A percentile compares a stretch with the other conserved stretches of the same genome.
Conservation (phyloP, 2,888 invertebrate species). For the Ganaspis brasiliensis region DNA sequence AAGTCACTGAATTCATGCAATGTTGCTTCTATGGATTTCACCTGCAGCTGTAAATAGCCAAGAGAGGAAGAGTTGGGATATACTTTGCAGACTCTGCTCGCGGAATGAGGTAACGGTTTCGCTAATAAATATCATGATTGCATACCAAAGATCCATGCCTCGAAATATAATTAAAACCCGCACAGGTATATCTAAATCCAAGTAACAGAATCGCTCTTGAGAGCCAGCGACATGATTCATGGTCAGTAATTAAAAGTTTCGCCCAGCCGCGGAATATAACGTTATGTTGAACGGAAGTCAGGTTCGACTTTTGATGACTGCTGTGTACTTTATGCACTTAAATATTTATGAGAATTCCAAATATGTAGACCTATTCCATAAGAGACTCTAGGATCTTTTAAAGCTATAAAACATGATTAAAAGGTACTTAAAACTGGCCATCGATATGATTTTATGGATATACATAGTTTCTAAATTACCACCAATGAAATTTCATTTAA, state of each 20-base stretch:
- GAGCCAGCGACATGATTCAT: slow-evolving; percentile 37
- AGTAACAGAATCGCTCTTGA: slow-evolving; percentile 34
- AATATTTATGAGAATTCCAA: slow-evolving; percentile 39
- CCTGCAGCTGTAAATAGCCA: slow-evolving; percentile 26
- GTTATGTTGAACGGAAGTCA: slow-evolving; percentile 38
- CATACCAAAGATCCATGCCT: slow-evolving; percentile 39
- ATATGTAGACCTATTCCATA: slow-evolving; percentile 25
- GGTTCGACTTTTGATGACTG: slow-evolving; percentile 27
- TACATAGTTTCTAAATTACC: slow-evolving; percentile 23
- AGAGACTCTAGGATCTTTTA: not conserved
- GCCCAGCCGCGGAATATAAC: slow-evolving; percentile 32
- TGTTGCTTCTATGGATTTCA: slow-evolving; percentile 16
- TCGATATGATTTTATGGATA: slow-evolving; percentile 17
- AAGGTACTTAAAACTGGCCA: slow-evolving; percentile 23
- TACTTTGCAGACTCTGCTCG: slow-evolving; percentile 7
- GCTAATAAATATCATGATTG: slow-evolving; percentile 42
- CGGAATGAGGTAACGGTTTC: slow-evolving; percentile 39
- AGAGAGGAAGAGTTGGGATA: not conserved
- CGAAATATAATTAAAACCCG: slow-evolving; percentile 39
- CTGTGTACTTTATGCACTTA: slow-evolving; percentile 27
- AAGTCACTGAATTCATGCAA: slow-evolving; percentile 17
- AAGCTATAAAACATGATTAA: slow-evolving; percentile 38
- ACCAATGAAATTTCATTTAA: slow-evolving; percentile 37
- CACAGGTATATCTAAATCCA: slow-evolving; percentile 36
- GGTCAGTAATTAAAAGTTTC: slow-evolving; percentile 39